phyloP scores from a whole-genome alignment of 2,113 vertebrate genomes.

The Brachypteracias leptosomus region DNA sequence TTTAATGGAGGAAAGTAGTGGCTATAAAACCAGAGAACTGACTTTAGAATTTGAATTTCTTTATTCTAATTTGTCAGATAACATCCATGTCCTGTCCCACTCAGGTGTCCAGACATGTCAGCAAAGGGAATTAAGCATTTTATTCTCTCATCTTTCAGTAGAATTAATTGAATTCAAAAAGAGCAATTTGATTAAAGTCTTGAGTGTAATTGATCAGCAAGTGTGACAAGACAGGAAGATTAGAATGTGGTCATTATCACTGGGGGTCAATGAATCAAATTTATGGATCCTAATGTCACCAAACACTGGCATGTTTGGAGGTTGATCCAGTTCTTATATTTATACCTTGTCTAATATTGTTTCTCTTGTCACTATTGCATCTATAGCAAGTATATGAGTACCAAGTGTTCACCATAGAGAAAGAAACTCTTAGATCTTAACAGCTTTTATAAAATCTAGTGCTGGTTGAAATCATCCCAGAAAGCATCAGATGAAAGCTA shows the following conservation, averaged over 20 bases:
- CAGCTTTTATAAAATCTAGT: neutral
- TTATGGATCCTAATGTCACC: neutral
- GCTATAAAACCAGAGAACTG: neutral
- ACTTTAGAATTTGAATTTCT: neutral
- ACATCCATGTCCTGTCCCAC: neutral
- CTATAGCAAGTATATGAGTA: neutral
- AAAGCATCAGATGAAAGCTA: neutral
- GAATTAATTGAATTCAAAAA: neutral
- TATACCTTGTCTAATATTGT: neutral
- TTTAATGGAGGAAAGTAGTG: neutral
- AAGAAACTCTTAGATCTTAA: neutral
- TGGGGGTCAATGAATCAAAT: neutral
- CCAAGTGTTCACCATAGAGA: rapidly evolving
- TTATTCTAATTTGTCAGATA: neutral
- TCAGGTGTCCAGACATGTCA: neutral
- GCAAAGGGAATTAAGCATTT: neutral
- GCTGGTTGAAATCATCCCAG: neutral
- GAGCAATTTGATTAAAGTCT: neutral
- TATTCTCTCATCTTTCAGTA: neutral
- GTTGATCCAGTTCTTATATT: neutral
- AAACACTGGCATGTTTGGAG: neutral
- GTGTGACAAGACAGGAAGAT: neutral
- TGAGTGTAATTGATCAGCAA: neutral
- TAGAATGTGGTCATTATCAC: neutral
- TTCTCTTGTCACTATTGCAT: neutral